Conservation (phyloP, 2,113 vertebrate species). For the Leptobrachium ailaonicum region DNA sequence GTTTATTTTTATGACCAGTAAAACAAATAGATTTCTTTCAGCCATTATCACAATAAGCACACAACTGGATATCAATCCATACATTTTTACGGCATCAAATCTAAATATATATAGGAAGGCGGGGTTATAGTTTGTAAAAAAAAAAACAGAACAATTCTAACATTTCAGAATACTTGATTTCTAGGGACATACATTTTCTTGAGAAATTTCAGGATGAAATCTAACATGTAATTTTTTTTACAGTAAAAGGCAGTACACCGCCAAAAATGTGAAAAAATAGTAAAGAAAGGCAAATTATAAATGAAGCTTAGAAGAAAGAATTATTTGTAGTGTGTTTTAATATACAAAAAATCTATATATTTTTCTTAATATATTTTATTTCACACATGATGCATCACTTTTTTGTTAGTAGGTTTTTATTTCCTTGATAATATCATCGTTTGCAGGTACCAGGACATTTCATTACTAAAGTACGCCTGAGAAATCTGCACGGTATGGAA, state of each 20-base stretch:
- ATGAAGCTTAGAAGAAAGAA: neutral
- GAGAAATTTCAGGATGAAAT: neutral
- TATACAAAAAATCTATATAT: neutral
- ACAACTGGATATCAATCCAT: constrained; percentile 48
- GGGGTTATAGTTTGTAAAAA: constrained; percentile 12
- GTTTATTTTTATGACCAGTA: constrained; percentile 41
- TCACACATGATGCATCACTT: too few relatives aligned
- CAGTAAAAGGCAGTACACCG: neutral
- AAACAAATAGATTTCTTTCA: constrained; percentile 48
- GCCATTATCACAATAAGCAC: constrained; percentile 47
- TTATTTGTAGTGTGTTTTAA: neutral
- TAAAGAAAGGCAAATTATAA: neutral
- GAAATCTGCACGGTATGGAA: constrained; percentile 1
- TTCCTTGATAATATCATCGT: constrained; percentile 10
- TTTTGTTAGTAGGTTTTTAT: neutral
- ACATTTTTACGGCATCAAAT: constrained; percentile 19
- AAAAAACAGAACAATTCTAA: neutral
- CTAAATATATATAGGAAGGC: constrained; percentile 26
- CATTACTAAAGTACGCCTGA: constrained; percentile 8
- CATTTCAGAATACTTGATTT: too few relatives aligned
- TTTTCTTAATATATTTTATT: neutral
- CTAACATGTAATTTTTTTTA: neutral
- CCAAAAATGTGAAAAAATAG: neutral
- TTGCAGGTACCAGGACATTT: neutral
- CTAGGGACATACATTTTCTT: too few relatives aligned